Conservation (phyloP, 2,888 invertebrate genomes). For the Dicycla oo region DNA sequence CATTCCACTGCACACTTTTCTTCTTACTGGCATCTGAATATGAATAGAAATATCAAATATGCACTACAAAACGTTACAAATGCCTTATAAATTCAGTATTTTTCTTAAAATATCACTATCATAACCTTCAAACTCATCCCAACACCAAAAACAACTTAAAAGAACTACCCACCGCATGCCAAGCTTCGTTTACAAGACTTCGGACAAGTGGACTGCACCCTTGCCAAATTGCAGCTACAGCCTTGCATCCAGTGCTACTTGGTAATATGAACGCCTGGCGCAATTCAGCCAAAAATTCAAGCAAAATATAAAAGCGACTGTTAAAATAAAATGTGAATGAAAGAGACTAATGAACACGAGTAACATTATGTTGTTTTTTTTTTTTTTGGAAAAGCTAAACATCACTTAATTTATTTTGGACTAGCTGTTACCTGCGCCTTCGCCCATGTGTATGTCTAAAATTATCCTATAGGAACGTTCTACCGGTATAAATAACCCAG, state of each 20-base stretch:
- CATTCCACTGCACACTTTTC: conserved; percentile 97
- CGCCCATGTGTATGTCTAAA: too few relatives aligned
- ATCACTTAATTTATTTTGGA: too few relatives aligned
- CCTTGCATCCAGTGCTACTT: conserved; percentile 32
- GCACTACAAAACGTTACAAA: background rate
- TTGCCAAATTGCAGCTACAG: conserved; percentile 57
- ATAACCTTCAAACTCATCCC: background rate
- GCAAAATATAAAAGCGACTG: conserved; percentile 2
- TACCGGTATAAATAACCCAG: too few relatives aligned
- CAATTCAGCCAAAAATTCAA: conserved; percentile 1
- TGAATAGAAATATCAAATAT: too few relatives aligned
- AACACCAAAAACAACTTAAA: conserved; percentile 13
- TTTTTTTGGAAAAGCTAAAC: too few relatives aligned
- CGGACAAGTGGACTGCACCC: conserved; percentile 33
- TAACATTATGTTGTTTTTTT: too few relatives aligned
- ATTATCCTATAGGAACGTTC: too few relatives aligned
- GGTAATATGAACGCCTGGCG: conserved; percentile 26
- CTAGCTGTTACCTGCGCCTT: too few relatives aligned
- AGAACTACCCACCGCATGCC: conserved; percentile 18
- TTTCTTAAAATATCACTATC: background rate
- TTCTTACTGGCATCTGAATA: conserved; percentile 51
- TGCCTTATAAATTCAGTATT: background rate
- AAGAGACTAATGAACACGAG: background rate
- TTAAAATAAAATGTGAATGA: background rate
- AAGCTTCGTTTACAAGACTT: conserved; percentile 49